Evolutionary conservation across 1,140 invertebrate genomes (phyloP).

Genomic region (Scylla paramamosain): DNA sequence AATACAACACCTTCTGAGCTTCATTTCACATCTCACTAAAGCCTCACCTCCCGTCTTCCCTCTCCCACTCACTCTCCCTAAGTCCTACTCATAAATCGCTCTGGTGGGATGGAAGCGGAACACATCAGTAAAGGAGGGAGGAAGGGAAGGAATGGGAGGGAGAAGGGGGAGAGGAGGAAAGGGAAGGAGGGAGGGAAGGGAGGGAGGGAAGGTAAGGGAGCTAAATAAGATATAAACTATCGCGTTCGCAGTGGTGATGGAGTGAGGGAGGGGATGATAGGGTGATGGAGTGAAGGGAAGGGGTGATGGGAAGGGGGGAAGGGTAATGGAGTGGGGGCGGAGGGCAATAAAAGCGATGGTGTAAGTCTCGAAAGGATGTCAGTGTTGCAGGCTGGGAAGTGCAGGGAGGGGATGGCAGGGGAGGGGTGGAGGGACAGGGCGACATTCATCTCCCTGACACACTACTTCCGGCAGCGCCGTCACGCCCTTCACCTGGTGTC

Average conservation of each 20-base stretch:
- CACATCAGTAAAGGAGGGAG: neutral
- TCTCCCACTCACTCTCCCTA: too few relatives aligned
- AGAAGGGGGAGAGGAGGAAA: neutral
- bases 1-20: too few relatives aligned
- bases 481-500: slow-evolving; percentile 8
- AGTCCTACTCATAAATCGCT: neutral
- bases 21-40: neutral
- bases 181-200: neutral
- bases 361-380: neutral
- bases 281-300: neutral
- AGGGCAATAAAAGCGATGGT: neutral
- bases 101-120: neutral
- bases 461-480: neutral
- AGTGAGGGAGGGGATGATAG: neutral
- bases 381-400: neutral
- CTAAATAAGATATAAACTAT: neutral
- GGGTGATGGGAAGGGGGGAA: neutral
- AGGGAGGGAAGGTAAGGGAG: neutral
- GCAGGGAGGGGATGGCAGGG: neutral
- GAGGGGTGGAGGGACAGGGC: neutral
- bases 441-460: neutral
- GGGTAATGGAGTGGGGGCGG: neutral
- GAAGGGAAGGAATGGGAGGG: neutral
- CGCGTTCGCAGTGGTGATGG: neutral
- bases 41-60: neutral